phyloP scores from a whole-genome alignment of 92 coral and sea anemone species.

The Palythoa grandiflora region DNA sequence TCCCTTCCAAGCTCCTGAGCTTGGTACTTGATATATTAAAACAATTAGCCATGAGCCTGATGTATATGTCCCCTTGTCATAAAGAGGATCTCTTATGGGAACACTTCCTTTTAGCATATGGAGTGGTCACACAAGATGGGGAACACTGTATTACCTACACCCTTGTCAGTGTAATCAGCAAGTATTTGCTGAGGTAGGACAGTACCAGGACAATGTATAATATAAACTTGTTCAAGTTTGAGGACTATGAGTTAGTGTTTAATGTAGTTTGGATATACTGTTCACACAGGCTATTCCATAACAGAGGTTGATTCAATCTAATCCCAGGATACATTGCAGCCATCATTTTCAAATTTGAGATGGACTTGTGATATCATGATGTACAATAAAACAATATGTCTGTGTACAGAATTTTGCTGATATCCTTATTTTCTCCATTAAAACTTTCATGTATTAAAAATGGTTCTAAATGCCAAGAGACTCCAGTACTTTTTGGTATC shows the following conservation, averaged over 20 bases:
- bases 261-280: constrained; percentile 5
- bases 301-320: background rate
- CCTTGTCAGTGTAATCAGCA: too few species aligned
- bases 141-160: too few species aligned
- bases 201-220: too few species aligned
- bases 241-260: constrained; percentile 1
- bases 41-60: too few species aligned
- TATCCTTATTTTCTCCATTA: background rate
- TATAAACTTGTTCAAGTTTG: background rate
- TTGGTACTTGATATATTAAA: too few species aligned
- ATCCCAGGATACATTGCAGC: constrained; percentile 11
- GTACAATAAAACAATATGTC: background rate
- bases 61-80: too few species aligned
- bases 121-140: too few species aligned
- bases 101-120: too few species aligned
- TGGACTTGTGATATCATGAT: constrained; percentile 17
- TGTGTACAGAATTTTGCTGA: constrained; percentile 1
- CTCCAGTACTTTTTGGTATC: background rate
- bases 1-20: too few species aligned
- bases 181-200: too few species aligned
- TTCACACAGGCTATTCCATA: constrained; percentile 15
- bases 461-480: constrained; percentile 8
- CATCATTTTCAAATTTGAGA: constrained; percentile 13
- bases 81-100: too few species aligned
- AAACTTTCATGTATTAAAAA: background rate